Evolutionary conservation across 2,113 vertebrate genomes (phyloP), one percentile per base, ranked within the genome.

Genomic region (Ciconia boyciana): DNA sequence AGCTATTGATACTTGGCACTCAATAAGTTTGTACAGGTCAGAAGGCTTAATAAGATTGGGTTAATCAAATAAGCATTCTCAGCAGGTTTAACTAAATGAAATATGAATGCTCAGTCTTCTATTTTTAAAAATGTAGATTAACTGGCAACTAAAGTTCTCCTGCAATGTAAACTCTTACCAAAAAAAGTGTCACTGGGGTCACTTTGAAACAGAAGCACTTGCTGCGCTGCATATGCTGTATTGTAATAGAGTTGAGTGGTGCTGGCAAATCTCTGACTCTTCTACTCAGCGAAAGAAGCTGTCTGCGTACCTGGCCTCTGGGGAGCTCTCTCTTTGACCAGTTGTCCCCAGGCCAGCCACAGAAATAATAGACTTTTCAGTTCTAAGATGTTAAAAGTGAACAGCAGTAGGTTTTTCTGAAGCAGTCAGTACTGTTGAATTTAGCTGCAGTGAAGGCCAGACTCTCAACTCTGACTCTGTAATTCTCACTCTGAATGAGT

Each of bases 181-280:
- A 26, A 62, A 61, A 9, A 48, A 7, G 13, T 7, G 32, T 74
- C 36, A 36, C 6, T 0, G 2, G 11, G 18, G 5, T 80, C 66
- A 34, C 48, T 83, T 79, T 39, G 61, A 78, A 86, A 34, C 14
- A 54, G 68, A 93, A 79, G 41, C 34, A 34, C 26, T 61, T 71
- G 17, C 48, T 60, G 11, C 0, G 1, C 39, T 55, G 48, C 8
- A 2, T 29, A 4, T 39, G 18, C 26, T 68, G 0, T 58, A 8
- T 51, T 61, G 26, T 13, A 26, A 7, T 7, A 7, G 19, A 29
- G 28, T 41, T 46, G 15, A 36, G 43, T 20, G 19, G 5, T 36
- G 20, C 18, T 91, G 51, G 19, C 2, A 3, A 74, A 16, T 70
- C 31, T 80, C 36, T 51, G 29, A 36, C 26, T 41, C 16, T 66